Evolutionary conservation across 2,113 vertebrate genomes (phyloP), one percentile per base, ranked within the genome.

Genomic region (Triplophysa dalaica): DNA sequence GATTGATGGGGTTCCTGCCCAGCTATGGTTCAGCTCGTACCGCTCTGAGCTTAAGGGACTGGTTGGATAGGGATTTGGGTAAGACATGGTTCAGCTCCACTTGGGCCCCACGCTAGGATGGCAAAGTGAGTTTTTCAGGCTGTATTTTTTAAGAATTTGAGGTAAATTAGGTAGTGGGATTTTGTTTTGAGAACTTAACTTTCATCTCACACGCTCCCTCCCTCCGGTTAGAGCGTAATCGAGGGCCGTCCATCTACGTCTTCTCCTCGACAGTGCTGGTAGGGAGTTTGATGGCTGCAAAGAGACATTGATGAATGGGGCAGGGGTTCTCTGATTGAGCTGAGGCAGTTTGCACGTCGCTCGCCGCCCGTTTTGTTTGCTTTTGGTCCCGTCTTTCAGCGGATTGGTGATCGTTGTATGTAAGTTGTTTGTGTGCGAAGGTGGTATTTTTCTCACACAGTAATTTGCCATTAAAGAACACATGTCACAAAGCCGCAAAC

Each of bases 291-390:
- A 84, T 64, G 64, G 80, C 79, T 45, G 79, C 82, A 88, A 90
- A 86, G 85, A 89, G 89, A 90, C 90, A 88, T 88, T 91, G 91
- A 93, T 91, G 89, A 91, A 93, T 91, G 89, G 81, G 82, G 78
- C 29, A 66, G 75, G 80, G 68, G 81, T 89, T 75, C 85, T 89
- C 86, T 87, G 79, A 63, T 80, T 60, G 60, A 75, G 64, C 45
- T 52, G 56, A 52, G n/a, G 56, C 58, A 3, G 52, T 50, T 43
- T 41, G 48, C 43, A 61, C 12, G 4, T 19, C 1, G 38, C 8
- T 76, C 74, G 50, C 73, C 68, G 13, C 68, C 54, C 69, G 2
- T 48, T 89, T 90, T 89, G 88, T 91, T 88, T 88, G 77, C 80
- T 84, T 85, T 87, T 89, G 83, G 90, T 86, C 84, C 66, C 82